These are phyloP conservation scores for Sebastiscus tertius DNA, from an alignment of 2,797 vertebrate genomes.

Conservation along the genomic window DNA sequence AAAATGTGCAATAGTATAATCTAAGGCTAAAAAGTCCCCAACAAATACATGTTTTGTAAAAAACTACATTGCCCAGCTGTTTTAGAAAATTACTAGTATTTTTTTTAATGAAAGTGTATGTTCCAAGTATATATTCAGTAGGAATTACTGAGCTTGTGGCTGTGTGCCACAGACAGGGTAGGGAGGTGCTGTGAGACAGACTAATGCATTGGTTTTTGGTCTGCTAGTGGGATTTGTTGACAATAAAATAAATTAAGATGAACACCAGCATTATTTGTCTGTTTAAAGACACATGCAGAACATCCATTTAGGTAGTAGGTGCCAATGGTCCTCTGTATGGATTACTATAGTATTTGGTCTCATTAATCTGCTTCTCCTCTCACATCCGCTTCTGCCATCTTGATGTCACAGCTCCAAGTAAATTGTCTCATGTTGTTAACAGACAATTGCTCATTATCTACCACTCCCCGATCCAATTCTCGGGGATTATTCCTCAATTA, in stretches of 20 bases:
- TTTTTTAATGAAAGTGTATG: background rate
- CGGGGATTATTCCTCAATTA: conserved; percentile 76
- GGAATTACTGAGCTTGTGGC: background rate
- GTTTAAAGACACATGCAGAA: conserved; percentile 10
- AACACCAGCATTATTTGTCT: background rate
- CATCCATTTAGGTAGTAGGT: conserved; percentile 6
- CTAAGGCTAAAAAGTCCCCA: too few relatives aligned
- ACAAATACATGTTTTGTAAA: too few relatives aligned
- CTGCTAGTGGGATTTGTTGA: conserved; percentile 13
- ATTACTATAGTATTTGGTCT: conserved; percentile 43
- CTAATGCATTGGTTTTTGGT: conserved; percentile 6
- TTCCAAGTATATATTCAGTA: background rate
- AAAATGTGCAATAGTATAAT: background rate
- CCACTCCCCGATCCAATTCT: conserved; percentile 65
- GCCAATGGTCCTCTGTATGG: conserved; percentile 5
- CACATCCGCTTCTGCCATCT: conserved; percentile 52
- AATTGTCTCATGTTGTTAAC: conserved; percentile 70
- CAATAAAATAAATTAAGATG: background rate
- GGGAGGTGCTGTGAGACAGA: background rate
- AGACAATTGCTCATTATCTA: conserved; percentile 76
- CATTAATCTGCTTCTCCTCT: conserved; percentile 40
- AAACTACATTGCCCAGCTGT: background rate
- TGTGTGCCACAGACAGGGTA: background rate
- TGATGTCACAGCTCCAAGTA: conserved; percentile 58
- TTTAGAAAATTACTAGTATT: background rate